Evolutionary conservation across 2,797 vertebrate species (phyloP).

Genomic region (Orestias chungarensis): DNA sequence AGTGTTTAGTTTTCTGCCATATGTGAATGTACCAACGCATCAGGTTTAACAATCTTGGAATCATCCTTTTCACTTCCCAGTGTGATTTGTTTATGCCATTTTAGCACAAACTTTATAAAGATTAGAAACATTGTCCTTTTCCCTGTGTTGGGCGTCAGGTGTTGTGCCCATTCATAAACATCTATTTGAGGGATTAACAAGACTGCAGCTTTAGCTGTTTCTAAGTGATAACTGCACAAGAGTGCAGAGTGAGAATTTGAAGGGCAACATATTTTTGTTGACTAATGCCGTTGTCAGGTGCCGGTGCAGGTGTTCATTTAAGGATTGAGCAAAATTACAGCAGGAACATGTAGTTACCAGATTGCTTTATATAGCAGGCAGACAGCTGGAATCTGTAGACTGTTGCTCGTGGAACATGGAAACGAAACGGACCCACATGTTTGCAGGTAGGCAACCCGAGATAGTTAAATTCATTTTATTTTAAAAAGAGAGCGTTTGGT

Average conservation of each 20-base stretch:
- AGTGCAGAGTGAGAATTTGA: slow-evolving; percentile 45
- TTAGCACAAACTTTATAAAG: slow-evolving; percentile 5
- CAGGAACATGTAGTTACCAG: slow-evolving; percentile 35
- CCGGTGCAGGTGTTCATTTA: slow-evolving; percentile 47
- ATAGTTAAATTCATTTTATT: slow-evolving; percentile 5
- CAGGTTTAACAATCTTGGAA: not conserved
- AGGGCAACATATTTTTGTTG: slow-evolving; percentile 73
- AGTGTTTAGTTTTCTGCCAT: not conserved
- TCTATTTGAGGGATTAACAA: slow-evolving; percentile 66
- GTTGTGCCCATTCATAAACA: slow-evolving; percentile 56
- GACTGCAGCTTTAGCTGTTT: slow-evolving; percentile 66
- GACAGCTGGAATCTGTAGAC: slow-evolving; percentile 20
- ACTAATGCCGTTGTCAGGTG: slow-evolving; percentile 62
- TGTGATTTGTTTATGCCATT: not conserved
- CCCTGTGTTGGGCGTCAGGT: slow-evolving; percentile 56
- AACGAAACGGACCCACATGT: slow-evolving; percentile 44
- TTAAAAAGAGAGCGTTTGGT: not conserved
- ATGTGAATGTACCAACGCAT: not conserved
- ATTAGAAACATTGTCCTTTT: slow-evolving; percentile 7
- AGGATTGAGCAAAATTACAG: slow-evolving; percentile 54
- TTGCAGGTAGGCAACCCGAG: slow-evolving; percentile 57
- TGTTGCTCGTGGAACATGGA: slow-evolving; percentile 57
- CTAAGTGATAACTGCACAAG: slow-evolving; percentile 62
- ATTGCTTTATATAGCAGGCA: slow-evolving; percentile 65
- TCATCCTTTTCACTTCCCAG: not conserved